Evolutionary conservation across 2,888 invertebrate genomes (phyloP), one percentile per base, ranked within the genome.

Genomic region (Standfussiana lucernea): DNA sequence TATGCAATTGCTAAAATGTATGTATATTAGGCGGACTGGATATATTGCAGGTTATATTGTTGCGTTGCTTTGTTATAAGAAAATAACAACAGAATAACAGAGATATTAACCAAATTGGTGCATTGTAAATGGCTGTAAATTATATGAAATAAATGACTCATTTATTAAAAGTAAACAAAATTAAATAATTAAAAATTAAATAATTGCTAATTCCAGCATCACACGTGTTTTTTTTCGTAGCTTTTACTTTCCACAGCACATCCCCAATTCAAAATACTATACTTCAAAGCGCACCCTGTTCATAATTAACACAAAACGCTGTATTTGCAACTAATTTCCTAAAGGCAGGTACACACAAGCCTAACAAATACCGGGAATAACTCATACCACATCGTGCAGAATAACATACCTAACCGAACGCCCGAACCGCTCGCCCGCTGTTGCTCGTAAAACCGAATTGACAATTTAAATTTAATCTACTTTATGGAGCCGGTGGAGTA

Each of bases 391-490:
- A 77, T 77, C 81, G 81, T 79, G 74, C 82, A 83, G 87, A 88
- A 88, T 84, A 79, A 82, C 82, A 82, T 86, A 78, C 78, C 72
- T 59, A 78, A 50, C 80, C 80, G 65, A 78, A 73, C 72, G 88
- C 89, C 86, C 79, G 86, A 89, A 88, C 89, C 90, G 79, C 90
- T 89, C 88, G 86, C 90, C 89, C 89, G 86, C 87, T 83, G 88
- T 80, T 85, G 91, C 89, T 95, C 95, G 94, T 95, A 95, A 95
- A 95, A 92, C 92, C 91, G 93, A 95, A 95, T 95, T 95, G 95
- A 91, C 95, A 95, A 95, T 95, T 95, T 95, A 94, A 95, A 95
- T 95, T 95, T 95, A 95, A 95, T 95, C 95, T 93, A 93, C 94
- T 95, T 95, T 95, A 95, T 93, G 93, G 92, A 86, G 88, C 87